phyloP scores from a whole-genome alignment of 2,888 invertebrate genomes.

The Bugulina stolonifera region DNA sequence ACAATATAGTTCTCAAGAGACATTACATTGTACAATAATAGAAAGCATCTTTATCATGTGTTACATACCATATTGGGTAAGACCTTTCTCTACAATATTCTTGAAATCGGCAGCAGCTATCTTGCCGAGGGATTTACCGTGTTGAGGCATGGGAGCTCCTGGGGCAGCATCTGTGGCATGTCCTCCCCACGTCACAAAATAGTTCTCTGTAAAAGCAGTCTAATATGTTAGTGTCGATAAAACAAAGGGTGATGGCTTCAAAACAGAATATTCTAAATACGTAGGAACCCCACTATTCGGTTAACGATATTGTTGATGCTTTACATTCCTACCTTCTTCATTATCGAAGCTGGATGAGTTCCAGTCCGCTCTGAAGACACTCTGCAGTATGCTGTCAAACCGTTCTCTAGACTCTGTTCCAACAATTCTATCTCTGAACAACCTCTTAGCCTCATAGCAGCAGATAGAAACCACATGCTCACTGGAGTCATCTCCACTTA shows the following conservation, averaged over 20 bases:
- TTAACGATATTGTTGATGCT: too few relatives aligned
- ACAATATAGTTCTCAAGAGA: too few relatives aligned
- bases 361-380: conserved; percentile 54
- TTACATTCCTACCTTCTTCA: conserved; percentile 33
- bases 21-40: too few relatives aligned
- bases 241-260: too few relatives aligned
- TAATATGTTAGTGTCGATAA: too few relatives aligned
- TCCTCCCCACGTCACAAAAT: conserved; percentile 53
- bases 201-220: conserved; percentile 32
- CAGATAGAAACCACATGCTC: conserved; percentile 60
- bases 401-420: conserved; percentile 62
- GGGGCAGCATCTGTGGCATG: conserved; percentile 42
- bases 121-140: conserved; percentile 54
- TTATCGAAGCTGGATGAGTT: conserved; percentile 47
- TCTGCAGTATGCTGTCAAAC: conserved; percentile 63
- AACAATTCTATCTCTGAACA: conserved; percentile 71
- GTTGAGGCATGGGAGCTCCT: conserved; percentile 52
- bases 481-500: conserved; percentile 41
- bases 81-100: conserved; percentile 53
- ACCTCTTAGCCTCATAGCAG: conserved; percentile 67
- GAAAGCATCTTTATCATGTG: too few relatives aligned
- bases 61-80: conserved; percentile 48
- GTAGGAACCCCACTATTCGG: too few relatives aligned
- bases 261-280: too few relatives aligned
- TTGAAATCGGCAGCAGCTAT: conserved; percentile 57